Base-by-base conservation (phyloP, 2,113 vertebrate species). In the Syrmaticus mikado region DNA sequence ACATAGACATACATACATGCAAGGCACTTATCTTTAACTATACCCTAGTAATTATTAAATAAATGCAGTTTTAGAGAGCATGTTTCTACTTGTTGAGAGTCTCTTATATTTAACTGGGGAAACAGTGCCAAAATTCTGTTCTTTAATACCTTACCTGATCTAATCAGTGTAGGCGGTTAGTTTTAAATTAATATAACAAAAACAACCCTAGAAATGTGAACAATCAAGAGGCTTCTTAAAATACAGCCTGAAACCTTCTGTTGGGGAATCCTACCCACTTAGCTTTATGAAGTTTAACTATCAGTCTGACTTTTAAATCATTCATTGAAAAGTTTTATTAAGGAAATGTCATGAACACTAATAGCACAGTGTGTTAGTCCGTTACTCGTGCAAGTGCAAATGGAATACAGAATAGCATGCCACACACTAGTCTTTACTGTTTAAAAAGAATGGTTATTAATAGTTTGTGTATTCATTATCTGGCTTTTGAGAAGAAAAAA, bases 281-380 rank as follows among this genome's bases (percentile, higher is more conserved):
- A 84, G 87, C 73, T 94, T 92, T 58, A 91, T 90, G 76, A 91
- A 91, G 82, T 94, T 95, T 84, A 96, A 91, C 87, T 90, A 92
- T 16, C 19, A 91, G n/a, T 24, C 87, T 93, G 32, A 94, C 76
- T 93, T 84, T 82, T 84, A 95, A 96, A 57, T 90, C 90, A 90
- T 87, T 91, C 7, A 96, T 11, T 92, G 82, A 90, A 85, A 94
- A 94, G 76, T 88, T 95, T 95, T 91, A 92, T 95, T 95, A 94
- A 95, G 79, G 61, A 94, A 94, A 90, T 65, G 72, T 78, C 34
- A 83, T 86, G 68, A 94, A 91, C 91, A 81, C 52, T 94, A 95
- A 83, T 85, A 91, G 81, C 55, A 90, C 55, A 87, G 50, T 46
- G 41, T n/a, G 34, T 65, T 53, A 88, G 52, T n/a, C 95, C 46